These are phyloP conservation scores for Helogale parvula DNA, from an alignment of 2,113 vertebrate species.

Conservation along the genomic window DNA sequence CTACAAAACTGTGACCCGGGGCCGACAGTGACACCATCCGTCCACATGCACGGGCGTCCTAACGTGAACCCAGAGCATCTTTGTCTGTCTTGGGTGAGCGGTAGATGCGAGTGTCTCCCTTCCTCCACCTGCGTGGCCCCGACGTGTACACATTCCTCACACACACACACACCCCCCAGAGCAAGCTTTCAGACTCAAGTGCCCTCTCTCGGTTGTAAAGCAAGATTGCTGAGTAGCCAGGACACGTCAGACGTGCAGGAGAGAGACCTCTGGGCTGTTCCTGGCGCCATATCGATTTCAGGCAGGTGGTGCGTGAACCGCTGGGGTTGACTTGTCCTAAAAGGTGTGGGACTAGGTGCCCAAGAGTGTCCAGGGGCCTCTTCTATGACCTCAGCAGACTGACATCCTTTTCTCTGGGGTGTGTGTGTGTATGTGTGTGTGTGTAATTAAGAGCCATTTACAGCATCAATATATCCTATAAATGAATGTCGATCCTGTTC, in stretches of 20 bases:
- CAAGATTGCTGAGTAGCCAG: background rate
- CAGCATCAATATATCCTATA: background rate
- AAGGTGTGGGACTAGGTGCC: background rate
- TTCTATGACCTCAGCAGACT: too few relatives aligned
- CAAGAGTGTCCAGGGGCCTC: too few relatives aligned
- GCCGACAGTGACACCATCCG: too few relatives aligned
- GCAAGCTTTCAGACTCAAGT: background rate
- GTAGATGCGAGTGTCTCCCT: background rate
- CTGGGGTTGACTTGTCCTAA: background rate
- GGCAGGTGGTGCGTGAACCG: background rate
- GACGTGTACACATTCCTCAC: background rate
- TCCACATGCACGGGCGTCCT: too few relatives aligned
- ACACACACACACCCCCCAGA: too few relatives aligned
- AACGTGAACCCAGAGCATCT: background rate
- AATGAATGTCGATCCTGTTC: background rate
- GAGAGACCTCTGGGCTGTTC: background rate
- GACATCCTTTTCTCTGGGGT: background rate
- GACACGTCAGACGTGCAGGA: fast-evolving
- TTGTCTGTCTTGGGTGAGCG: background rate
- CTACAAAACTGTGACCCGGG: too few relatives aligned
- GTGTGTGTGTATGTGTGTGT: background rate
- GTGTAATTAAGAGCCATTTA: background rate
- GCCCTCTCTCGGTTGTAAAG: background rate
- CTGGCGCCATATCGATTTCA: background rate
- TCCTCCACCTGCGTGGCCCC: background rate